Conservation (phyloP, 2,797 vertebrate species). For the Typhlichthys subterraneus region DNA sequence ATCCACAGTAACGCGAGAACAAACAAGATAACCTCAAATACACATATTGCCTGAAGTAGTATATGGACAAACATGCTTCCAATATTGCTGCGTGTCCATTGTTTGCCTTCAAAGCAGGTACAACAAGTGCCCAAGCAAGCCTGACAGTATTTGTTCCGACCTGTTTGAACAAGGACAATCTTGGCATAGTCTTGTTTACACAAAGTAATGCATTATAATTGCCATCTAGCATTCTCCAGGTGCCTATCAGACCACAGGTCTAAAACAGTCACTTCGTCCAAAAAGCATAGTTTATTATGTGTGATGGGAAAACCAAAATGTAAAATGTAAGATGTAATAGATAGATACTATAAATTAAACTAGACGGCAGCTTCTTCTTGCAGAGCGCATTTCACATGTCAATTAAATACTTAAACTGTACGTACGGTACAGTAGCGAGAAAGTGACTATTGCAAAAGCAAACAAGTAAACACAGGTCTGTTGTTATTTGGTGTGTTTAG, state of each 20-base stretch:
- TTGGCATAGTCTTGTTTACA: conserved; percentile 72
- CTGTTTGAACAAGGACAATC: conserved; percentile 79
- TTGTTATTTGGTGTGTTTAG: not conserved
- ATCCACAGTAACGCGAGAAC: no score
- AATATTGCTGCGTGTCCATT: conserved; percentile 38
- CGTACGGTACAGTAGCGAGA: not conserved
- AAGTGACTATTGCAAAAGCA: not conserved
- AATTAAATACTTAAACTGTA: no score
- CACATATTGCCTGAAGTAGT: conserved; percentile 1
- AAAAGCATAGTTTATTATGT: not conserved
- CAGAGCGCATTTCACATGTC: no score
- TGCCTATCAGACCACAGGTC: not conserved
- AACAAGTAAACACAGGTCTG: not conserved
- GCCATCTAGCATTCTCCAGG: conserved; percentile 19
- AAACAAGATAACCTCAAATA: conserved; percentile 11
- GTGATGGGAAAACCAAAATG: not conserved
- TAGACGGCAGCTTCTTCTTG: no score
- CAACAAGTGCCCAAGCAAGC: conserved; percentile 20
- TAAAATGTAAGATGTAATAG: no score
- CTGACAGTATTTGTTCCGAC: conserved; percentile 59
- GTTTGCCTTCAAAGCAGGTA: conserved; percentile 57
- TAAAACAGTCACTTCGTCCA: conserved; percentile 8
- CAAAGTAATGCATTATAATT: conserved; percentile 65
- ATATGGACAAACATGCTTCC: conserved; percentile 18
- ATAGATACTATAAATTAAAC: no score